A percentile compares a stretch with the other conserved stretches of the same genome.
phyloP scores from a whole-genome alignment of 2,113 vertebrate genomes.

The Bos taurus region DNA sequence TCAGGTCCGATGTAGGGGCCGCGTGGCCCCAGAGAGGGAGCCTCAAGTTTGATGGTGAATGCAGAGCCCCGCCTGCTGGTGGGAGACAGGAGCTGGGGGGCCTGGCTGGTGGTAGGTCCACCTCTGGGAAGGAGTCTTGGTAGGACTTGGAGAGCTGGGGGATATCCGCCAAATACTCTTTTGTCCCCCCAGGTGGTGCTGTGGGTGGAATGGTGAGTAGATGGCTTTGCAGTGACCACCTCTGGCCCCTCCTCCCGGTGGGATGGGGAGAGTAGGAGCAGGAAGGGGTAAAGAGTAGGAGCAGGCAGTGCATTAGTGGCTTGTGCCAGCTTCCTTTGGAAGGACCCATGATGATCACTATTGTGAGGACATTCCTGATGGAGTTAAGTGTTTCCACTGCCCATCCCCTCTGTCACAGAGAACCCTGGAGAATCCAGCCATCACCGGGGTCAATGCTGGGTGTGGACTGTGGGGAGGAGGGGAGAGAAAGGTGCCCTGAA shows the following conservation, averaged over 20 bases:
- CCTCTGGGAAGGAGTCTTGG: background rate
- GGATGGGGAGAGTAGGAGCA: too few relatives aligned
- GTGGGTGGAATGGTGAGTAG: slow-evolving; percentile 82
- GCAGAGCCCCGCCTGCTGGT: fast-evolving
- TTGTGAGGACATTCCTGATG: background rate
- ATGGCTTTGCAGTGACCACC: background rate
- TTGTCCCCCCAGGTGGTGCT: slow-evolving; percentile 79
- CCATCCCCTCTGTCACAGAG: too few relatives aligned
- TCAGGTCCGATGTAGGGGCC: background rate
- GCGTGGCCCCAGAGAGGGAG: background rate
- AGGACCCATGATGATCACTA: fast-evolving
- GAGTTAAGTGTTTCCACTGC: background rate
- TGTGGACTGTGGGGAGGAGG: background rate
- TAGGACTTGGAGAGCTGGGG: background rate
- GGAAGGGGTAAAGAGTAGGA: background rate
- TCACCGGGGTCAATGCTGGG: background rate
- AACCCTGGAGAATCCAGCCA: background rate
- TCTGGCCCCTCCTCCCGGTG: background rate
- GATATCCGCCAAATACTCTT: background rate
- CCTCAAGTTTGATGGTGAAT: background rate
- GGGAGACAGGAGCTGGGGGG: background rate
- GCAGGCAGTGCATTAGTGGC: background rate
- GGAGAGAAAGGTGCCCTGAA: background rate
- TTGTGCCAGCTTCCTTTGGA: background rate
- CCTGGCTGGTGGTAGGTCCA: too few relatives aligned